Evolutionary conservation across 2,888 invertebrate genomes (phyloP).

Genomic region (Nomada lathburiana): DNA sequence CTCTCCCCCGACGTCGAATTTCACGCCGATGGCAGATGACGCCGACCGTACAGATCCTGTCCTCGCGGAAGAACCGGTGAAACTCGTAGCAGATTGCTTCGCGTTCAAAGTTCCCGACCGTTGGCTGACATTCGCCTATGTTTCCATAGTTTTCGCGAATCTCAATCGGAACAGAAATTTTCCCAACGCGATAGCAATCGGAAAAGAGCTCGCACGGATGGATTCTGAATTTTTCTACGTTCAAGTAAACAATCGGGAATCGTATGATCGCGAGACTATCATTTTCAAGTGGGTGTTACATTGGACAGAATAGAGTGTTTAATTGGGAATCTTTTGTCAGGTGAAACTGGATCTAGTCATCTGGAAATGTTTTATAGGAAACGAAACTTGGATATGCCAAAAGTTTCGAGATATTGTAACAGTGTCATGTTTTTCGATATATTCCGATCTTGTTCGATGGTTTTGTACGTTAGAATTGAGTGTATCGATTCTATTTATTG

Average conservation of each 20-base stretch:
- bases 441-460: no score
- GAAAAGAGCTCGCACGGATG: background rate
- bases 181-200: background rate
- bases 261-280: no score
- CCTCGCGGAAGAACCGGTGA: slow-evolving; percentile 3
- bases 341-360: background rate
- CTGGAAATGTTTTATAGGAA: no score
- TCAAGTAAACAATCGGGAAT: slow-evolving; percentile 14
- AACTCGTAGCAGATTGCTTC: background rate
- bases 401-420: no score
- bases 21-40: slow-evolving; percentile 5
- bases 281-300: no score
- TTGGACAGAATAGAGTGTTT: slow-evolving; percentile 17
- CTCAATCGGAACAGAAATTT: background rate
- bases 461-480: background rate
- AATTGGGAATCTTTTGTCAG: no score
- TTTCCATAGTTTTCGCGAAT: background rate
- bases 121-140: no score
- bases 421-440: no score
- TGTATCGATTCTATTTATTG: background rate
- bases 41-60: no score
- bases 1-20: slow-evolving; percentile 3
- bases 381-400: no score
- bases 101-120: background rate
- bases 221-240: slow-evolving; percentile 16